Conservation (phyloP, 2,113 vertebrate genomes). For the Neoarius graeffei region DNA sequence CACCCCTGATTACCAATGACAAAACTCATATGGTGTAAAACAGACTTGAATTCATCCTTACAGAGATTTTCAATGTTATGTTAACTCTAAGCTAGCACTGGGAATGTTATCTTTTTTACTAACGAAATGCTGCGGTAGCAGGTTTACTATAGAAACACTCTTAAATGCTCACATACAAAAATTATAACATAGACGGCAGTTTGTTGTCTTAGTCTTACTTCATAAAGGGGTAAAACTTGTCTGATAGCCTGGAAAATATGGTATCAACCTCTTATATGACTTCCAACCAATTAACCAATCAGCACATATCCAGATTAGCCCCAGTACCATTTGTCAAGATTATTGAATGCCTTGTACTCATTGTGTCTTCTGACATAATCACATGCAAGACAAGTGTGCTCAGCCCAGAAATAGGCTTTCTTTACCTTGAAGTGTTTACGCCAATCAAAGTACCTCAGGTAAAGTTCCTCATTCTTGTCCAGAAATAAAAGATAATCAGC, state of each 20-base stretch:
- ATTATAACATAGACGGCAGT: background rate
- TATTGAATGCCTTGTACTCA: slow-evolving; percentile 90
- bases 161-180: background rate
- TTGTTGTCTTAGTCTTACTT: background rate
- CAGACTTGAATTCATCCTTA: background rate
- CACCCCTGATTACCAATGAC: no score
- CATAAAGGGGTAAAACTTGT: background rate
- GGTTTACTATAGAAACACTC: background rate
- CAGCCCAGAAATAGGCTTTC: slow-evolving; percentile 91
- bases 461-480: slow-evolving; percentile 91
- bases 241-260: slow-evolving; percentile 23
- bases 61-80: background rate
- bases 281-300: slow-evolving; percentile 31
- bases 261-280: slow-evolving; percentile 9
- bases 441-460: slow-evolving; percentile 95
- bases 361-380: slow-evolving; percentile 91
- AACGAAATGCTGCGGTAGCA: background rate
- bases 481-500: slow-evolving; percentile 91
- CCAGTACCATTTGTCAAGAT: slow-evolving; percentile 97
- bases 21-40: background rate
- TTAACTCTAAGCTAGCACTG: background rate
- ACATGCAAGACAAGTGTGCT: slow-evolving; percentile 93
- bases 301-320: slow-evolving; percentile 65
- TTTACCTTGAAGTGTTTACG: slow-evolving; percentile 91
- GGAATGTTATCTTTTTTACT: background rate